Base-by-base conservation (phyloP, 2,888 invertebrate genomes). In the Apamea sordens region DNA sequence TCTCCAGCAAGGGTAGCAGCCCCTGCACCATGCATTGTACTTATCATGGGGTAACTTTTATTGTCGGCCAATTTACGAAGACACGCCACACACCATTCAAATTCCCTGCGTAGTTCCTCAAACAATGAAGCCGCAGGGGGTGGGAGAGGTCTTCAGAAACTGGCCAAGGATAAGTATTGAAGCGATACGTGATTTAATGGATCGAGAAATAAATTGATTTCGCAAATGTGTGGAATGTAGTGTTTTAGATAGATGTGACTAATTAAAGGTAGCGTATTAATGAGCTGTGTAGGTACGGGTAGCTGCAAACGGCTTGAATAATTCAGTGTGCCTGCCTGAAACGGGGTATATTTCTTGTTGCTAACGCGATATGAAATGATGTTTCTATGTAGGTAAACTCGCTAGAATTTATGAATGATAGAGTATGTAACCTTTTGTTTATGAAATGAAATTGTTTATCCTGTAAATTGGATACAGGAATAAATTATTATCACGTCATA, bases 161-260 rank as follows among this genome's bases (percentile, higher is more conserved):
- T 94, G 94, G 95, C 65, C 79, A 86, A 80, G 88, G 88, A 91
- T 92, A 93, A 94, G 93, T 94, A 95, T 94, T 92, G 94, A 93
- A 93, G 91, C 94, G 94, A 95, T 93, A 90, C 88, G 94, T 93
- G 94, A 95, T 95, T 95, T 95, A 96, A 96, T 96, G 96, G 95
- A 93, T 94, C 93, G 94, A 93, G 92, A 94, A 95, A 93, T 95
- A 95, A 95, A 96, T 96, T 96, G 96, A 96, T 96, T 96, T 94
- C 92, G 92, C 92, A 91, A 93, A 94, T 93, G 91, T 82, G 84
- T 73, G 79, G 77, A 81, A 89, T 89, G 91, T 90, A 90, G 89
- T 90, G 92, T 92, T 92, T 92, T 84, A 88, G 88, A 89, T 89
- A 87, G 24, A 81, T 75, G 56, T 88, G 84, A 86, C 87, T 91